Evolutionary conservation across 1,140 invertebrate species (phyloP).

Genomic region (Caerostris darwini): DNA sequence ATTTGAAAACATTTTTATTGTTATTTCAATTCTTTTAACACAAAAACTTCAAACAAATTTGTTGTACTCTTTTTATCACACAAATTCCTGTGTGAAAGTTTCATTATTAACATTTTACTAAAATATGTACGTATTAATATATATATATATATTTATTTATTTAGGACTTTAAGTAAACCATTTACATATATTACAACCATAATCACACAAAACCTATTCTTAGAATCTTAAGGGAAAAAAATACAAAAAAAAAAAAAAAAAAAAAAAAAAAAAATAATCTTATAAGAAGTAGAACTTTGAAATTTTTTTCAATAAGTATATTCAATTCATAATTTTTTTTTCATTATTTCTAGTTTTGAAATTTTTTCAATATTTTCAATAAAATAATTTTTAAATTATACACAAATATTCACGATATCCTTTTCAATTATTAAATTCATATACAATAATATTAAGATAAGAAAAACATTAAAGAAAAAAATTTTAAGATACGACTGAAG

Average conservation of each 20-base stretch:
- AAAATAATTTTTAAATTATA: too few species aligned
- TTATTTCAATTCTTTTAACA: background rate
- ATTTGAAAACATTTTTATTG: background rate
- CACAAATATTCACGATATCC: too few species aligned
- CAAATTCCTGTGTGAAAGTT: background rate
- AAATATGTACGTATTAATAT: background rate
- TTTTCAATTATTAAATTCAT: too few species aligned
- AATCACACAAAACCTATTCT: background rate
- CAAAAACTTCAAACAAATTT: background rate
- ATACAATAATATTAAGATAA: too few species aligned
- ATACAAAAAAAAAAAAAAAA: background rate
- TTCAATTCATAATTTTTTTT: constrained; percentile 13
- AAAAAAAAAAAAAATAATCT: background rate
- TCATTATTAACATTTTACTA: background rate
- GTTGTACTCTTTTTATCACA: background rate
- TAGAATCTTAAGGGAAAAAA: background rate
- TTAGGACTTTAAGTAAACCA: background rate
- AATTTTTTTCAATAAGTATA: background rate
- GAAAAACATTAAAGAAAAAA: too few species aligned
- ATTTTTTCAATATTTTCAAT: too few species aligned
- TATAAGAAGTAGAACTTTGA: background rate
- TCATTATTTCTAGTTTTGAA: too few species aligned
- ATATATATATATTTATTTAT: background rate
- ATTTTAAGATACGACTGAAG: too few species aligned
- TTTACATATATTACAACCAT: background rate